These are phyloP conservation scores for Tetragnatha montana DNA, from an alignment of 2,888 invertebrate species.

Conservation along the genomic window DNA sequence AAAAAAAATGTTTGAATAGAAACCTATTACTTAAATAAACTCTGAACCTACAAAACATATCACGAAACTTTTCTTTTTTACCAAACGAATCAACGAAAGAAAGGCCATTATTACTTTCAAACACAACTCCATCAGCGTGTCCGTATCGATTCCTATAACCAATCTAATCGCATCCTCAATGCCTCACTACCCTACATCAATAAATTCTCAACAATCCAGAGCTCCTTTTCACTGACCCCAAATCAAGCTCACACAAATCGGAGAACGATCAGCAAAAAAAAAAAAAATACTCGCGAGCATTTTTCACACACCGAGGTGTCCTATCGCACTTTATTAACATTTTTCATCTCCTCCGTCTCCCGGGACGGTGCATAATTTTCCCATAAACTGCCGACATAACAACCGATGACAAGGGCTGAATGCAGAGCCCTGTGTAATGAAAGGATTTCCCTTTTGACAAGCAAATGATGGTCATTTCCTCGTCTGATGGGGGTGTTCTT, in stretches of 20 bases:
- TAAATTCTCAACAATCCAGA: not conserved
- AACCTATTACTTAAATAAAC: no score
- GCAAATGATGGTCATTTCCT: constrained; percentile 45
- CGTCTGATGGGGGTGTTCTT: not conserved
- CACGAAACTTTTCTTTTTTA: no score
- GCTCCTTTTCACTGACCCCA: not conserved
- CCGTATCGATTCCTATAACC: no score
- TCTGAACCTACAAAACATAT: no score
- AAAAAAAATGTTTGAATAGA: no score
- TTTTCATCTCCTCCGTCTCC: constrained; percentile 6
- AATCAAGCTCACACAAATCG: not conserved
- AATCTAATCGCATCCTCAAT: no score
- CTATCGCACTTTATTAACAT: constrained; percentile 36
- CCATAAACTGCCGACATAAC: constrained; percentile 29
- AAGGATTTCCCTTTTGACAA: constrained; percentile 41
- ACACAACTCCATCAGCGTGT: no score
- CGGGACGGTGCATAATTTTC: constrained; percentile 16
- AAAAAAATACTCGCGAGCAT: not conserved
- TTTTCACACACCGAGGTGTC: not conserved
- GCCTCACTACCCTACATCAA: no score
- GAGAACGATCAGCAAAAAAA: not conserved
- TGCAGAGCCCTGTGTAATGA: constrained; percentile 36
- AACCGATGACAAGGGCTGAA: not conserved
- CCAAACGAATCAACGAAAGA: no score
- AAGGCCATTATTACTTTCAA: no score